Evolutionary conservation across 2,888 invertebrate species (phyloP), one percentile per base, ranked within the genome.

Genomic region (Tetheella fluctuosa): DNA sequence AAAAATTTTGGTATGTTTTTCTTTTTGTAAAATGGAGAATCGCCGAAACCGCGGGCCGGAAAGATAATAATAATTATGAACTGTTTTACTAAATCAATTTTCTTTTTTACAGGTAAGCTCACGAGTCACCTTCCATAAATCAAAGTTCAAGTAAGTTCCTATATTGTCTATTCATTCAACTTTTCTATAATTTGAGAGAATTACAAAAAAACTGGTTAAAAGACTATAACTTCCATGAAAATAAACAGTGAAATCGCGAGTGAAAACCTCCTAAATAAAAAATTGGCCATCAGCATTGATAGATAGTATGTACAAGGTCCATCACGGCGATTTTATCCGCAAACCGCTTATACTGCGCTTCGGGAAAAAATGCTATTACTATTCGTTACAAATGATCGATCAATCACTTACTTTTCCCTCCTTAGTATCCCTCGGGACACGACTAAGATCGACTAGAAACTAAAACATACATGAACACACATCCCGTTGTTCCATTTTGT

Each of bases 251-350:
- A 20, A 54, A 54, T 30, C 54, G 54, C 12, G n/a, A n/a, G 54
- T 30, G 54, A 54, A 54, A 54, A 54, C 12, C 17, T 54, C 54
- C 17, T 54, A 20, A 54, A 30, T 54, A 54, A 54, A 54, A 54
- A 28, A 54, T 30, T 17, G 28, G 25, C 17, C 54, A 30, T 54
- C 54, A 54, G 10, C n/a, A 30, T 54, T 54, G 54, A 54, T 54
- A 17, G 54, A 54, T 54, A 17, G 28, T 30, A n/a, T n/a, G n/a
- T n/a, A 54, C 54, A 28, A 17, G 8, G 30, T 1, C 30, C 30
- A 20, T 54, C 54, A 23, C 25, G 8, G 3, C 30, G 54, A 54
- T n/a, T 54, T 30, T n/a, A 30, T 30, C 54, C 48, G 48, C 54
- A 54, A 17, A 30, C 34, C 55, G 20, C 34, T 55, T 34, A n/a